Evolutionary conservation across 2,113 vertebrate species (phyloP), one percentile per base, ranked within the genome.

Genomic region (Cryptomyrus ogoouensis): DNA sequence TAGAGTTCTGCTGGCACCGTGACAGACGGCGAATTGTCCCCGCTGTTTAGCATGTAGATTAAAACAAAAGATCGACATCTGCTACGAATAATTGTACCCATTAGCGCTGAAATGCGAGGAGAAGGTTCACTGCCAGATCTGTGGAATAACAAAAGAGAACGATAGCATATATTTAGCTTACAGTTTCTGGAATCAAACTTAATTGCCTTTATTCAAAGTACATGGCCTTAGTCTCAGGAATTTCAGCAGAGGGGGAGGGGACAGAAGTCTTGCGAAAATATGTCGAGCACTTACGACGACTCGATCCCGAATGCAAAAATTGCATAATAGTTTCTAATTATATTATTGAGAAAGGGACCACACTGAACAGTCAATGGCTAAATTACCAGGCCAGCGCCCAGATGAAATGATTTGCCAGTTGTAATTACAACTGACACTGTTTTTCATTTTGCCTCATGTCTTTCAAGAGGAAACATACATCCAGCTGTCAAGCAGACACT

Each of bases 51-150:
- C 93, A 91, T 90, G 91, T 92, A 90, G 89, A 58, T 84, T 84
- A 92, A 90, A 93, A 92, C 92, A 92, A 89, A 91, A 92, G 94
- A 94, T 93, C 93, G 85, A 91, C 87, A 94, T 94, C 94, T 92
- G 92, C 91, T 91, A 92, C 49, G 90, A 89, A 87, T 91, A 91
- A 49, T 89, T 35, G 91, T 90, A 92, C 91, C 93, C 94, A 94
- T 95, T 94, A 95, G 52, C 88, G 91, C 4, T 27, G 42, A 92
- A 92, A 89, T 91, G 91, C 93, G 92, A 91, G 90, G 17, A 92
- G 91, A 94, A 83, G 88, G 70, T 83, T 50, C 70, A 56, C 47
- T 83, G 49, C 47, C 49, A 80, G 74, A 83, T 35, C 44, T 83
- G 39, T 21, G 35, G 50, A 84, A 89, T 27, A 44, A 42, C 49